A percentile compares a stretch with the other conserved stretches of the same genome.
These are phyloP conservation scores for Apostichopus parvimensis DNA, from an alignment of 35 echinoderm and acorn worm genomes.

Conservation along the genomic window DNA sequence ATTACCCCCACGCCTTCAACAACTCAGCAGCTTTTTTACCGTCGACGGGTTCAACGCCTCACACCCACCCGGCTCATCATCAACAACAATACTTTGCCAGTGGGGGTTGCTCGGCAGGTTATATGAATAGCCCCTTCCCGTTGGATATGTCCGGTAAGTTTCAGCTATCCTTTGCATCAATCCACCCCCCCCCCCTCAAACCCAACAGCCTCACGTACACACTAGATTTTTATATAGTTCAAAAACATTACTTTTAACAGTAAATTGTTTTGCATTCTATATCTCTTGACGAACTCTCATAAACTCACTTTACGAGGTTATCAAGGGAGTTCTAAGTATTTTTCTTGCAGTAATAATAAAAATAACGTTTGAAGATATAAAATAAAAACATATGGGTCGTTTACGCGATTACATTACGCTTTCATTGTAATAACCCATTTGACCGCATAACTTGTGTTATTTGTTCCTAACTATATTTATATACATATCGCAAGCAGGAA, in stretches of 20 bases:
- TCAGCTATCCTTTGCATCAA: neutral
- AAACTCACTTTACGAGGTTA: slow-evolving; percentile 50
- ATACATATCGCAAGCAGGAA: too few species aligned
- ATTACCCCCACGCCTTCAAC: slow-evolving; percentile 50
- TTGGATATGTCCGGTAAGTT: slow-evolving; percentile 57
- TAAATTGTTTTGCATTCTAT: slow-evolving; percentile 2
- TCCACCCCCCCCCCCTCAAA: neutral
- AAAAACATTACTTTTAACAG: neutral
- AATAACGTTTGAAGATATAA: slow-evolving; percentile 25
- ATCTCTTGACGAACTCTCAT: neutral
- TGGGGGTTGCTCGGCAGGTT: slow-evolving; percentile 35
- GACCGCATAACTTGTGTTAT: neutral
- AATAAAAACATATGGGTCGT: slow-evolving; percentile 54
- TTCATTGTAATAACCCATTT: neutral
- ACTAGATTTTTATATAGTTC: neutral
- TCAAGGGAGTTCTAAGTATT: slow-evolving; percentile 58
- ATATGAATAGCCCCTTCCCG: slow-evolving; percentile 61
- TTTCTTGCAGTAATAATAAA: slow-evolving; percentile 38
- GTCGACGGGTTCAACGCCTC: slow-evolving; percentile 41
- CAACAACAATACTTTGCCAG: slow-evolving; percentile 51
- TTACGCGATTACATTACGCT: slow-evolving; percentile 42
- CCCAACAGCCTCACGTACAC: neutral
- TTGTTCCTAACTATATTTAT: neutral
- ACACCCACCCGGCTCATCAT: slow-evolving; percentile 18
- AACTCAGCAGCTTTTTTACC: slow-evolving; percentile 52